phyloP scores from a whole-genome alignment of 2,113 vertebrate genomes.

The Turdus rufiventris region DNA sequence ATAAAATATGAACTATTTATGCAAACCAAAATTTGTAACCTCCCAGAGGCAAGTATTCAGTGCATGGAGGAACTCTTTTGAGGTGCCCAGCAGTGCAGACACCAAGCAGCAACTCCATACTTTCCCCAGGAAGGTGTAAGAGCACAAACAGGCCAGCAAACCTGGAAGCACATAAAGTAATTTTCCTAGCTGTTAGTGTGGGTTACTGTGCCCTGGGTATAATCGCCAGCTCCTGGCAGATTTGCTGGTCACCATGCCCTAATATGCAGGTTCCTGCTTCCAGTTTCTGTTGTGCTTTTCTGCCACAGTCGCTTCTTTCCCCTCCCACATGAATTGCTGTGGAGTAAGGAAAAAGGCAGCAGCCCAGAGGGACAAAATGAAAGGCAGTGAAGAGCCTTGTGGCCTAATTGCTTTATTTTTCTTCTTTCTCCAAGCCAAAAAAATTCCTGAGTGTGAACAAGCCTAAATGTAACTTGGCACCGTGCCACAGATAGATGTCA shows the following conservation, averaged over 20 bases:
- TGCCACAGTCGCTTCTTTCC: background rate
- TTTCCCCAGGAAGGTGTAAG: background rate
- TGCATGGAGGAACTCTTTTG: fast-evolving
- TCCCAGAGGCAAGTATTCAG: background rate
- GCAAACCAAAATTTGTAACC: background rate
- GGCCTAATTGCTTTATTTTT: background rate
- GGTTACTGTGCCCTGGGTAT: background rate
- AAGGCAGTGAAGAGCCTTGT: background rate
- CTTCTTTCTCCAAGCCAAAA: background rate
- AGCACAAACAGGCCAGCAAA: background rate
- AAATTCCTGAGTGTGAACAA: background rate
- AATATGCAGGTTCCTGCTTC: background rate
- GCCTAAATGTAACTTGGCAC: background rate
- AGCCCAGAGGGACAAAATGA: background rate
- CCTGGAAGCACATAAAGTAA: background rate
- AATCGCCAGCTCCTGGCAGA: background rate
- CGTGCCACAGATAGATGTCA: background rate
- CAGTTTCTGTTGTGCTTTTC: constrained; percentile 27
- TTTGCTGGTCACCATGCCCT: constrained; percentile 13
- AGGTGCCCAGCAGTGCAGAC: background rate
- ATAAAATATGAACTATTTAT: background rate
- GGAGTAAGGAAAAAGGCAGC: background rate
- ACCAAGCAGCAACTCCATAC: background rate
- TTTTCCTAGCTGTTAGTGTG: background rate
- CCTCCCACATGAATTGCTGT: background rate